Evolutionary conservation across 2,888 invertebrate species (phyloP), one percentile per base, ranked within the genome.

Genomic region (Phengaris arion): DNA sequence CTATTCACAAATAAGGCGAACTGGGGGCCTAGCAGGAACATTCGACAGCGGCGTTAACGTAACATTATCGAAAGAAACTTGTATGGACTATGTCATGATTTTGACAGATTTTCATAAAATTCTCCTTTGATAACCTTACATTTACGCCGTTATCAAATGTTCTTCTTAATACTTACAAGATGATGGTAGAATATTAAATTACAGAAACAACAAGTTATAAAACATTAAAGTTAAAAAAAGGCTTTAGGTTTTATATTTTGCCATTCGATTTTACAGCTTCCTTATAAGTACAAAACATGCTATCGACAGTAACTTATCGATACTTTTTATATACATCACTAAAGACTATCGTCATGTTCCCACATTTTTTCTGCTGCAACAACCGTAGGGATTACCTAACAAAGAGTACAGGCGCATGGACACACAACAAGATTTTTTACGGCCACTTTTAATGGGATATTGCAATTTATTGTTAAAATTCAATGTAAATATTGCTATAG

Each of bases 371-470:
- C 52, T 10, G 8, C 15, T 54, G 87, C 84, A 79, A 80, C 81
- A 68, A 81, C 87, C 83, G 82, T 82, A 84, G 84, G 88, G 89
- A 87, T 90, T 86, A 87, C 82, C 84, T 82, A 89, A 92, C 92
- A 93, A 92, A 85, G 89, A 77, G 81, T 81, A 35, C 4, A 35
- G 35, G 35, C 35, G 83, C 84, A 83, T 88, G 79, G 86, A 90
- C 91, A 89, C 92, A 91, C 90, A 89, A 88, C 89, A 87, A 86
- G 85, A 84, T 82, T 89, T 90, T 92, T 92, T 91, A 86, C 86
- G 78, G 84, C 83, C 80, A 84, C 80, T 79, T 86, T 89, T 91
- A 90, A 93, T 91, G 87, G 89, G 90, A 91, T 92, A 84, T 82
- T 81, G 79, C 81, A 86, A 84, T 74, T 59, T 57, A 74, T 74